Evolutionary conservation across 2,797 vertebrate genomes (phyloP).

Genomic region (Syndactyla subalaris): DNA sequence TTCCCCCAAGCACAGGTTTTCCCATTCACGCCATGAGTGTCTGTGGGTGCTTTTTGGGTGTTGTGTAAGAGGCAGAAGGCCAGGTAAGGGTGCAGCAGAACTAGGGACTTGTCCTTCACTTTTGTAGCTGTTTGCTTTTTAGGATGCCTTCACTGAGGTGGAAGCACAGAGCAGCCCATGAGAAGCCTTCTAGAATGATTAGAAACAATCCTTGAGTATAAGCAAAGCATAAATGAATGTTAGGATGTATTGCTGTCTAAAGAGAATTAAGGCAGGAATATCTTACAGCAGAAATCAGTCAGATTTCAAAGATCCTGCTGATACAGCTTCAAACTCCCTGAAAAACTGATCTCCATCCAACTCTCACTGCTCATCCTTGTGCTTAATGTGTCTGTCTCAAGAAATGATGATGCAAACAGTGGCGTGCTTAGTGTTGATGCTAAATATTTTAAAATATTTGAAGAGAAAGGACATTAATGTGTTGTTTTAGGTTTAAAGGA

Average conservation of each 20-base stretch:
- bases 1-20: background rate
- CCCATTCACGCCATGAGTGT: background rate
- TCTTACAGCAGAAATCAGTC: background rate
- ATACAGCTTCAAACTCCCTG: background rate
- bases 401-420: background rate
- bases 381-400: background rate
- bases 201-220: background rate
- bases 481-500: background rate
- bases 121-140: background rate
- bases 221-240: background rate
- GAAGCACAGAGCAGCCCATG: background rate
- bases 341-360: background rate
- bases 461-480: background rate
- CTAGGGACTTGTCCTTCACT: background rate
- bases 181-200: background rate
- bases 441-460: background rate
- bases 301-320: background rate
- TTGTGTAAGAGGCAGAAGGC: background rate
- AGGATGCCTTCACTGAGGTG: background rate
- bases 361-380: background rate
- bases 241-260: background rate
- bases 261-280: background rate
- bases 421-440: background rate
- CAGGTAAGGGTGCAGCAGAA: background rate
- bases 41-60: accelerated